Percentiles rank a stretch among this genome's conserved stretches.
Evolutionary conservation across 2,113 vertebrate genomes (phyloP).

Genomic region (Acanthochromis polyacanthus): DNA sequence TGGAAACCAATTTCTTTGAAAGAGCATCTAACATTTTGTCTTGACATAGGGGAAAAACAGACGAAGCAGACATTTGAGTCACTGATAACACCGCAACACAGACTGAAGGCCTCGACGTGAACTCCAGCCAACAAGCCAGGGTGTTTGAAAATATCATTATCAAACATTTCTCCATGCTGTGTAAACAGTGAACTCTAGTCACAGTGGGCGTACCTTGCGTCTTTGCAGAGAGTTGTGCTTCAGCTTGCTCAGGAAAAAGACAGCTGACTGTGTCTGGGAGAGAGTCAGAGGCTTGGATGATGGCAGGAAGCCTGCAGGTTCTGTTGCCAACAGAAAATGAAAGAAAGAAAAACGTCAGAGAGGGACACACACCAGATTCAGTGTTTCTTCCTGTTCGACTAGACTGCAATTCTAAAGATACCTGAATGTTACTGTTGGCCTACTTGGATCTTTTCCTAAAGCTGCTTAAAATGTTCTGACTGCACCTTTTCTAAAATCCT

Average conservation of each 20-base stretch:
- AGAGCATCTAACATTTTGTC: constrained; percentile 2
- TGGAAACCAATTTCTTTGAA: not conserved
- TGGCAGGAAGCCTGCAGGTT: constrained; percentile 44
- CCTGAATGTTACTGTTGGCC: constrained; percentile 10
- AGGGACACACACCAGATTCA: constrained; percentile 26
- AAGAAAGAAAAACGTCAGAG: constrained; percentile 32
- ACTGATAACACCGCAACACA: not conserved
- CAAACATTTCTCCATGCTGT: constrained; percentile 13
- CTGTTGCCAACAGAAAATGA: constrained; percentile 64
- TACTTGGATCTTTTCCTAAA: constrained; percentile 36
- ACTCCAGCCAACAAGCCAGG: constrained; percentile 22
- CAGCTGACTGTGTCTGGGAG: constrained; percentile 80
- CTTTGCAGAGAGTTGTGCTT: constrained; percentile 89
- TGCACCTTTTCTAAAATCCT: not conserved
- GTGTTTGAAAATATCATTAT: constrained; percentile 34
- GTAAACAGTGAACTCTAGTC: constrained; percentile 27
- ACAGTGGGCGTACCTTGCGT: constrained; percentile 78
- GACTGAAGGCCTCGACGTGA: constrained; percentile 18
- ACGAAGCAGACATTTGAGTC: constrained; percentile 24
- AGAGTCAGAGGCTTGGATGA: constrained; percentile 68
- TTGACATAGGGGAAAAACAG: not conserved
- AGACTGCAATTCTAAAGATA: not conserved
- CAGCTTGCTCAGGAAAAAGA: constrained; percentile 93
- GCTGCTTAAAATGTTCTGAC: constrained; percentile 11
- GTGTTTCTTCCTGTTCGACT: not conserved